Conservation (phyloP, 2,888 invertebrate genomes). For the Apomyelois bistriatella region DNA sequence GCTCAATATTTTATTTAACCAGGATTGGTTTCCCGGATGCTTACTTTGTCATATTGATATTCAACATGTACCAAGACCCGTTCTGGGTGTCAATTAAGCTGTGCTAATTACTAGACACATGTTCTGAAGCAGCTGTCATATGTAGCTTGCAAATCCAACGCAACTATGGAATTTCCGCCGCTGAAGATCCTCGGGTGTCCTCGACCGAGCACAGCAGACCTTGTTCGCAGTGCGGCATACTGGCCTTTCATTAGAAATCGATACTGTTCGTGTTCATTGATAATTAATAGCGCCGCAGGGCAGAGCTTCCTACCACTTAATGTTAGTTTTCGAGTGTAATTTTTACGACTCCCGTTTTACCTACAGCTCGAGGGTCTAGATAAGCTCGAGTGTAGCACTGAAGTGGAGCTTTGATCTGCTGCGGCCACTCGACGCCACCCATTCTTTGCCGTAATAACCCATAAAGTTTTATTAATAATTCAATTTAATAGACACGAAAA, state of each 20-base stretch:
- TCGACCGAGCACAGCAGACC: slow-evolving; percentile 37
- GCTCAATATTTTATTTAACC: not conserved
- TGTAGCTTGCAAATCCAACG: not conserved
- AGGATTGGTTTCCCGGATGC: too few relatives aligned
- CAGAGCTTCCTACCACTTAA: slow-evolving; percentile 54
- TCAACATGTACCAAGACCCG: too few relatives aligned
- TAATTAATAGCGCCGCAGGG: slow-evolving; percentile 59
- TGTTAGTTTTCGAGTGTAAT: slow-evolving; percentile 64
- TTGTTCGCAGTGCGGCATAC: slow-evolving; percentile 59
- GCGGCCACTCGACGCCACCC: slow-evolving; percentile 41
- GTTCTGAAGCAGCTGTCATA: too few relatives aligned
- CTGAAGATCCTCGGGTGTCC: slow-evolving; percentile 36
- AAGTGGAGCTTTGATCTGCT: slow-evolving; percentile 65
- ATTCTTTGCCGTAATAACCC: slow-evolving; percentile 41
- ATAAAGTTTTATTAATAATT: slow-evolving; percentile 54
- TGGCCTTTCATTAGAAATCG: slow-evolving; percentile 63
- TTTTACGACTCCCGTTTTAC: slow-evolving; percentile 73
- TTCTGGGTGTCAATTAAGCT: not conserved
- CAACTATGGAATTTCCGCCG: slow-evolving; percentile 2
- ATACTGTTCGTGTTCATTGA: slow-evolving; percentile 61
- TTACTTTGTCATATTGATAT: too few relatives aligned
- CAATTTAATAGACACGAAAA: slow-evolving; percentile 39
- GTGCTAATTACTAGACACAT: not conserved
- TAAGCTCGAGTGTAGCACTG: slow-evolving; percentile 57
- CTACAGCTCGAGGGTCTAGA: slow-evolving; percentile 63